These are phyloP conservation scores for Falco peregrinus DNA, from an alignment of 2,797 vertebrate species.

Conservation along the genomic window DNA sequence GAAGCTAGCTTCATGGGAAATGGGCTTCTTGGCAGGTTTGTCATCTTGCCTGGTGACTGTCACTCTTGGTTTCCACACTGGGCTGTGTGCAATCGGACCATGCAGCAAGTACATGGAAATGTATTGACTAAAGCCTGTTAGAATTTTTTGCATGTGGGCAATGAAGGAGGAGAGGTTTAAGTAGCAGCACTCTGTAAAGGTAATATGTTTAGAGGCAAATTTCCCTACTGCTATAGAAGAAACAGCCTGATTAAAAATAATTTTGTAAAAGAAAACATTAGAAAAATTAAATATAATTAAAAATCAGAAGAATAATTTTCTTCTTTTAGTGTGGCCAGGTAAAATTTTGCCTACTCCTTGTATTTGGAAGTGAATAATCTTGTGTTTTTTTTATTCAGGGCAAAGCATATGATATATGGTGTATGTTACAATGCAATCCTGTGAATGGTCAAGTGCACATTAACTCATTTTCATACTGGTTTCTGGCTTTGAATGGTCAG, in stretches of 20 bases:
- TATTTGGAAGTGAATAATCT: background rate
- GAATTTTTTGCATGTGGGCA: background rate
- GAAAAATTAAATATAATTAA: background rate
- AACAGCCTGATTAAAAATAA: background rate
- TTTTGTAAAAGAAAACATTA: background rate
- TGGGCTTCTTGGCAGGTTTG: conserved; percentile 15
- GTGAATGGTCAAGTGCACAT: background rate
- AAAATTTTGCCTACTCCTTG: background rate
- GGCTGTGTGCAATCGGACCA: conserved; percentile 13
- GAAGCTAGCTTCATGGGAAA: conserved; percentile 4
- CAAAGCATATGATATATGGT: background rate
- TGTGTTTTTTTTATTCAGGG: background rate
- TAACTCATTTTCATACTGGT: background rate
- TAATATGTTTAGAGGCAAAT: background rate
- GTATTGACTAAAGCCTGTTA: background rate
- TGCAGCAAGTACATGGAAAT: background rate
- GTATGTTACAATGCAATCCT: background rate
- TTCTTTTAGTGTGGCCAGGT: background rate
- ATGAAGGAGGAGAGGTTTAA: background rate
- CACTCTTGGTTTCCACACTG: conserved; percentile 52
- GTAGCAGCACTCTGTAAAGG: background rate
- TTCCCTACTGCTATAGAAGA: background rate
- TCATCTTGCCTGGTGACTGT: conserved; percentile 54
- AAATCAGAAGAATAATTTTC: background rate
- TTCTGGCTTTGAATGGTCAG: background rate